phyloP scores from a whole-genome alignment of 2,797 vertebrate species.

The Alouatta caraya region DNA sequence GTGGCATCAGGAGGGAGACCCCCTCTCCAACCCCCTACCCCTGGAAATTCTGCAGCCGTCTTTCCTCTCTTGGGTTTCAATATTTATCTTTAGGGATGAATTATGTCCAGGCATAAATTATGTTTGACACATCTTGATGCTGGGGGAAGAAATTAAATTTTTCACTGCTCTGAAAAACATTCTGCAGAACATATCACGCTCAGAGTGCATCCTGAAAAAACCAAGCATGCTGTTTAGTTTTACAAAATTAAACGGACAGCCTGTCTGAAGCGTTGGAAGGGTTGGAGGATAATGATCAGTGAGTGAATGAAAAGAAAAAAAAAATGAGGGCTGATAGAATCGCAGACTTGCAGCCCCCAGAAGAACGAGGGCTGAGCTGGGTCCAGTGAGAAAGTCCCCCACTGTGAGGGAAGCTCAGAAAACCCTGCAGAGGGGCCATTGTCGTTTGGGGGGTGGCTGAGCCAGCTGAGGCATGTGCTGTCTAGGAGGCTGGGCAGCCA shows the following conservation, averaged over 20 bases:
- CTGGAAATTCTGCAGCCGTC: constrained; percentile 74
- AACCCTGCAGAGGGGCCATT: accelerated
- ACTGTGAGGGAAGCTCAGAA: accelerated
- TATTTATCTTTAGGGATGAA: constrained; percentile 84
- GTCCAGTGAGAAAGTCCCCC: not conserved
- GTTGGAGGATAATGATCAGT: constrained; percentile 26
- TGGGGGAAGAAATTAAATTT: constrained; percentile 56
- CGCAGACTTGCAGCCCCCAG: not conserved
- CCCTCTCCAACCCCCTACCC: not conserved
- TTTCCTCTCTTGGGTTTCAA: constrained; percentile 81
- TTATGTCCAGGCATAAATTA: constrained; percentile 83
- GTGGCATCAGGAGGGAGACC: constrained; percentile 52
- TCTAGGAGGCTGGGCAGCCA: not conserved
- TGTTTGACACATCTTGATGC: constrained; percentile 81
- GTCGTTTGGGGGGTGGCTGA: not conserved
- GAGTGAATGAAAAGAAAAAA: constrained; percentile 9
- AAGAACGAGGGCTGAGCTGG: not conserved
- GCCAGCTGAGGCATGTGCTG: not conserved
- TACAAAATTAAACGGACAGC: constrained; percentile 57
- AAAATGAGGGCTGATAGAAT: not conserved
- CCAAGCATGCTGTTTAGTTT: constrained; percentile 52
- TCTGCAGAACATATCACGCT: constrained; percentile 65
- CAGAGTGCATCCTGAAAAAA: constrained; percentile 54
- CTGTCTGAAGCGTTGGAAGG: constrained; percentile 61
- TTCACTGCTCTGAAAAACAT: constrained; percentile 76